A percentile compares a stretch with the other conserved stretches of the same genome.
Conservation (phyloP, 2,888 invertebrate genomes). For the Malthinus seriepunctatus region DNA sequence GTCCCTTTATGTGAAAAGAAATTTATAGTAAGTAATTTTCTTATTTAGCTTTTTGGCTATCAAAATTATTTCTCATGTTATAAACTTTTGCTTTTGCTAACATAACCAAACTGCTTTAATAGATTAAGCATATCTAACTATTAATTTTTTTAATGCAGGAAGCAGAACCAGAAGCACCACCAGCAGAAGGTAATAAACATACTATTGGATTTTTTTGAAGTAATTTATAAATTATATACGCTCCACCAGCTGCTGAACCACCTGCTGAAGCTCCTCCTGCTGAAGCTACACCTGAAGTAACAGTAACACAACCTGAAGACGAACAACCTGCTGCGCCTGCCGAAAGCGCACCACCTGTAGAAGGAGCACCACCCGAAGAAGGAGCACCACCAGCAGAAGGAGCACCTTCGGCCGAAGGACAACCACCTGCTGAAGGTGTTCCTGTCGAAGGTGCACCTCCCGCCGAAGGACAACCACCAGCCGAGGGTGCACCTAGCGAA, state of each 20-base stretch:
- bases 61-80: background rate
- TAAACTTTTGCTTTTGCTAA: conserved; percentile 15
- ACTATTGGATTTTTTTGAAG: conserved; percentile 19
- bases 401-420: conserved; percentile 27
- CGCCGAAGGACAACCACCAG: conserved; percentile 26
- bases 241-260: conserved; percentile 37
- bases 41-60: no score
- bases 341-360: conserved; percentile 27
- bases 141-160: conserved; percentile 31
- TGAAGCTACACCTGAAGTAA: conserved; percentile 11
- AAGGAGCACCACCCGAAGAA: conserved; percentile 45
- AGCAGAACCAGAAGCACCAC: conserved; percentile 35
- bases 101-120: background rate
- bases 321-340: conserved; percentile 38
- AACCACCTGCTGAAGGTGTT: conserved; percentile 37
- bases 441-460: conserved; percentile 47
- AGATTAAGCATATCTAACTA: conserved; percentile 1
- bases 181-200: conserved; percentile 33
- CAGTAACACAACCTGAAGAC: no score
- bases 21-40: no score
- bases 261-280: conserved; percentile 43
- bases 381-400: conserved; percentile 44
- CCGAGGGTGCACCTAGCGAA: conserved; percentile 35
- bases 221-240: background rate
- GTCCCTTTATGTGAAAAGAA: no score